Evolutionary conservation across 2,797 vertebrate genomes (phyloP).

Genomic region (Hirundo rustica): DNA sequence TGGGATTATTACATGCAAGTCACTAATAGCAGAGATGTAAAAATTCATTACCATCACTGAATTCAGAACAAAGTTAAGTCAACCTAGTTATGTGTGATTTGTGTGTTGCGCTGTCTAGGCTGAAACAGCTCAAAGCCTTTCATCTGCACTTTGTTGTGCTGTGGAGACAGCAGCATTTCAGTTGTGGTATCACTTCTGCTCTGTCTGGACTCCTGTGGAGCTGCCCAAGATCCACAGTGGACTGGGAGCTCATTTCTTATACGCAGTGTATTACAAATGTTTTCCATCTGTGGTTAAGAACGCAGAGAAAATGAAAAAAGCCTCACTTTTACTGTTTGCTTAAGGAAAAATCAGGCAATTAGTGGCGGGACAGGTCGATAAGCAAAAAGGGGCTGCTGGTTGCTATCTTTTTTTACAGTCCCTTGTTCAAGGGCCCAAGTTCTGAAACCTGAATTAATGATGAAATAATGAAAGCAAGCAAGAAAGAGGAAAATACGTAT

Average conservation of each 20-base stretch:
- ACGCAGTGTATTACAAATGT: neutral
- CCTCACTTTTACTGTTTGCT: neutral
- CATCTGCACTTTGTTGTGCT: neutral
- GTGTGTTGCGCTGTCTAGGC: neutral
- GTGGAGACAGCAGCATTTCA: neutral
- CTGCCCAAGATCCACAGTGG: neutral
- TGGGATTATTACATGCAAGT: conserved; percentile 40
- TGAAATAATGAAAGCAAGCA: neutral
- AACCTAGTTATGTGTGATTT: conserved; percentile 21
- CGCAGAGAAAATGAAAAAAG: neutral
- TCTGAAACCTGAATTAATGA: neutral
- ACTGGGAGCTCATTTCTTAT: neutral
- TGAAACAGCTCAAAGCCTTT: conserved; percentile 17
- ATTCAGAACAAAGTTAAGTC: conserved; percentile 31
- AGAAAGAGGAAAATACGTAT: neutral
- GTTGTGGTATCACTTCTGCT: neutral
- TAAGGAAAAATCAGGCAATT: neutral
- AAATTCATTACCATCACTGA: conserved; percentile 49
- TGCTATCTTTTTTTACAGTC: neutral
- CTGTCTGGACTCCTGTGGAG: neutral
- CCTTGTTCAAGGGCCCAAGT: neutral
- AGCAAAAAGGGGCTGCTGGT: neutral
- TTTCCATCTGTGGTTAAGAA: neutral
- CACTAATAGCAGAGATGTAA: conserved; percentile 53
- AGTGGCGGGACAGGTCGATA: neutral